phyloP scores from a whole-genome alignment of 2,113 vertebrate genomes.

The Orycteropus afer region DNA sequence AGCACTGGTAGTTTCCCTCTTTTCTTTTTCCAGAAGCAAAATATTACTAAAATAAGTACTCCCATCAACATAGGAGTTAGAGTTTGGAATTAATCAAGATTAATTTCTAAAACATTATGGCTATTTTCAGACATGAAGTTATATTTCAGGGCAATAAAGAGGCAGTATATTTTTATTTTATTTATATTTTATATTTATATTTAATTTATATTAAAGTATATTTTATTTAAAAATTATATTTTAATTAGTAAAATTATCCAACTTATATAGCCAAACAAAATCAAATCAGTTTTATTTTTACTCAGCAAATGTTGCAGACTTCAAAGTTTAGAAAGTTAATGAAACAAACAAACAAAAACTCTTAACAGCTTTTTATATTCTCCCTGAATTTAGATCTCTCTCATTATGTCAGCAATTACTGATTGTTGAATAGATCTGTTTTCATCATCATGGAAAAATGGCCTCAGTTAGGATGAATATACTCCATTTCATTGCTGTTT shows the following conservation, averaged over 20 bases:
- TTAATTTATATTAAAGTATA: background rate
- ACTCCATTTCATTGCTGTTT: background rate
- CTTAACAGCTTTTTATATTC: background rate
- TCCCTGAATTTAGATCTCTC: constrained; percentile 19
- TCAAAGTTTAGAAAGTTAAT: constrained; percentile 7
- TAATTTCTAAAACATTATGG: background rate
- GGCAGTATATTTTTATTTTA: background rate
- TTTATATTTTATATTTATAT: background rate
- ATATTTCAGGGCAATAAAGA: background rate
- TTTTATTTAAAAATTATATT: background rate
- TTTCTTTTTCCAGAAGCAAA: background rate
- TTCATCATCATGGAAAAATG: constrained; percentile 31
- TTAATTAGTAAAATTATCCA: background rate
- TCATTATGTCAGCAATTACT: background rate
- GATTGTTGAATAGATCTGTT: background rate
- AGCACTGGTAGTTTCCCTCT: background rate
- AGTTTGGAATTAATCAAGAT: background rate
- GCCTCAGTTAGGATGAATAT: background rate
- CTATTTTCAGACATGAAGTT: background rate
- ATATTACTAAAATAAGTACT: background rate
- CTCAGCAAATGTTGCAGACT: background rate
- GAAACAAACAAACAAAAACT: background rate
- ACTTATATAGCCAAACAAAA: background rate
- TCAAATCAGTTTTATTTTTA: constrained; percentile 3
- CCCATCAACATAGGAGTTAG: background rate